Conservation (phyloP, 2,113 vertebrate species). For the Lasiurus borealis region DNA sequence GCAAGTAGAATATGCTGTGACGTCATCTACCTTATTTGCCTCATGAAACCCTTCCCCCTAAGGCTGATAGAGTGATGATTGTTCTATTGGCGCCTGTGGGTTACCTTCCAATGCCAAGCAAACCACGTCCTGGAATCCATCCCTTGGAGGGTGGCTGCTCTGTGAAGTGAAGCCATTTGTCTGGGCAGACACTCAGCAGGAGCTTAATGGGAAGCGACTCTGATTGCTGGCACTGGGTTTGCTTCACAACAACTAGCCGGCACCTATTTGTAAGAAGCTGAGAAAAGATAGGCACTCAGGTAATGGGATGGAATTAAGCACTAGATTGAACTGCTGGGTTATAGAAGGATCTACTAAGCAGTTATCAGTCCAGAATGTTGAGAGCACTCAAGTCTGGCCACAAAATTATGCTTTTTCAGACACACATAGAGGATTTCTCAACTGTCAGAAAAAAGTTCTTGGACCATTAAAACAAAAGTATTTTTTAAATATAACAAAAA, state of each 20-base stretch:
- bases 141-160: not conserved
- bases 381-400: not conserved
- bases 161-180: slow-evolving; percentile 34
- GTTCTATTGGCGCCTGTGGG: accelerated
- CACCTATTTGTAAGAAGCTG: not conserved
- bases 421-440: not conserved
- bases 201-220: not conserved
- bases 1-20: not conserved
- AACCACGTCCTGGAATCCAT: not conserved
- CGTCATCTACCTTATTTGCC: too few species aligned
- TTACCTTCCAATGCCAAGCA: not conserved
- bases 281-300: slow-evolving; percentile 30
- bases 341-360: slow-evolving; percentile 6
- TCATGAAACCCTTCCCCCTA: not conserved
- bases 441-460: not conserved
- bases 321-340: slow-evolving; percentile 20
- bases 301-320: slow-evolving; percentile 65
- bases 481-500: not conserved
- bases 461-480: not conserved
- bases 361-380: not conserved
- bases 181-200: not conserved
- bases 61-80: not conserved
- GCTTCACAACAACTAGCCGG: not conserved
- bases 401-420: not conserved
- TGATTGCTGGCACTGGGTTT: not conserved